These are phyloP conservation scores for Prionailurus bengalensis DNA, from an alignment of 2,113 vertebrate species.

Conservation along the genomic window DNA sequence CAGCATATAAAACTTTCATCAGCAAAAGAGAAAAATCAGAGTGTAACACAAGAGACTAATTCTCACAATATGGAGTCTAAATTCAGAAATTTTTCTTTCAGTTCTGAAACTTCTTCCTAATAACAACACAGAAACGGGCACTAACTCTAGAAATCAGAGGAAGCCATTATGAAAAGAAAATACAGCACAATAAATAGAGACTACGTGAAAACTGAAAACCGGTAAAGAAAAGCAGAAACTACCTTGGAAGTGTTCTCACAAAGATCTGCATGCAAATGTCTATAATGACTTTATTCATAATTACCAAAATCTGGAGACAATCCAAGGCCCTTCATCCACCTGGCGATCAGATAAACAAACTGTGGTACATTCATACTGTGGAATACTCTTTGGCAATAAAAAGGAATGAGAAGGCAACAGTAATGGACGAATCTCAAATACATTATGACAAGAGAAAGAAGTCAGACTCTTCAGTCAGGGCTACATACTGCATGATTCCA, in stretches of 20 bases:
- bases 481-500: neutral
- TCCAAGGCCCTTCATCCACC: neutral
- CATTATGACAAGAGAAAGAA: neutral
- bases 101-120: constrained; percentile 20
- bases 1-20: constrained; percentile 28
- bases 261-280: neutral
- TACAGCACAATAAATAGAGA: neutral
- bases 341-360: neutral
- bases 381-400: neutral
- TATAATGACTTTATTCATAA: neutral
- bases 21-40: constrained; percentile 14
- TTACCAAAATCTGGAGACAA: neutral
- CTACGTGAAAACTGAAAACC: neutral
- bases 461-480: neutral
- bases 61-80: neutral
- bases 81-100: neutral
- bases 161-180: neutral
- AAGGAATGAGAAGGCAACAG: neutral
- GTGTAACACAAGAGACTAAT: neutral
- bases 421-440: neutral
- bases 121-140: constrained; percentile 10
- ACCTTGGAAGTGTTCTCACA: neutral
- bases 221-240: neutral
- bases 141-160: neutral
- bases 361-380: neutral